These are phyloP conservation scores for Synanthedon andrenaeformis DNA, from an alignment of 2,888 invertebrate genomes.

Conservation along the genomic window DNA sequence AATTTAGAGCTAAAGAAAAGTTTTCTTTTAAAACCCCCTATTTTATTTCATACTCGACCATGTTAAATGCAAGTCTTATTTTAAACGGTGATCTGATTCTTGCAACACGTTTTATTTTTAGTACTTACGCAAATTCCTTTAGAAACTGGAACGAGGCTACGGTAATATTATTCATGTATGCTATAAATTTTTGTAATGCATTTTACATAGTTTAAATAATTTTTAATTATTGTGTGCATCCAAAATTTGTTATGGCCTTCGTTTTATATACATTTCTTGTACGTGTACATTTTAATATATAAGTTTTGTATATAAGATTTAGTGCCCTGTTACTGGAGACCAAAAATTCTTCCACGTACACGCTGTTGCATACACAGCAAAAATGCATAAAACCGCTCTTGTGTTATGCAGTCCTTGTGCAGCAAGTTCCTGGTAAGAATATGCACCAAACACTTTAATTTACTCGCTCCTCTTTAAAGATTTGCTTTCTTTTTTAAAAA, in stretches of 20 bases:
- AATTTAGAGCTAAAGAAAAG: background rate
- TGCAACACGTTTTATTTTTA: slow-evolving; percentile 27
- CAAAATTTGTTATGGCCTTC: no score
- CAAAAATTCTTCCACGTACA: no score
- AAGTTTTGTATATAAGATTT: no score
- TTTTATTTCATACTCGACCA: background rate
- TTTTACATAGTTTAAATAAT: background rate
- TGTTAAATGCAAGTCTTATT: background rate
- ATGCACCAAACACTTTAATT: background rate
- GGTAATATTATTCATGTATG: slow-evolving; percentile 11
- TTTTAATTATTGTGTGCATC: background rate
- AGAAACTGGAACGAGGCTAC: slow-evolving; percentile 36
- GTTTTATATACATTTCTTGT: no score
- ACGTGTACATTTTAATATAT: no score
- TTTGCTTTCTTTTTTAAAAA: background rate
- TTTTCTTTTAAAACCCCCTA: background rate
- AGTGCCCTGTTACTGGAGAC: no score
- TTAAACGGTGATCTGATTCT: slow-evolving; percentile 6
- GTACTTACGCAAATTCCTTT: slow-evolving; percentile 20
- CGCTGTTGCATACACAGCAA: no score
- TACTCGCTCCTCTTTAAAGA: background rate
- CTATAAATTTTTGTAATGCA: background rate
- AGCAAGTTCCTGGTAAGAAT: slow-evolving; percentile 58
- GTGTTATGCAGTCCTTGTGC: slow-evolving; percentile 54
- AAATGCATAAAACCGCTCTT: slow-evolving; percentile 20